phyloP scores from a whole-genome alignment of 2,113 vertebrate species.

The Pseudois nayaur region DNA sequence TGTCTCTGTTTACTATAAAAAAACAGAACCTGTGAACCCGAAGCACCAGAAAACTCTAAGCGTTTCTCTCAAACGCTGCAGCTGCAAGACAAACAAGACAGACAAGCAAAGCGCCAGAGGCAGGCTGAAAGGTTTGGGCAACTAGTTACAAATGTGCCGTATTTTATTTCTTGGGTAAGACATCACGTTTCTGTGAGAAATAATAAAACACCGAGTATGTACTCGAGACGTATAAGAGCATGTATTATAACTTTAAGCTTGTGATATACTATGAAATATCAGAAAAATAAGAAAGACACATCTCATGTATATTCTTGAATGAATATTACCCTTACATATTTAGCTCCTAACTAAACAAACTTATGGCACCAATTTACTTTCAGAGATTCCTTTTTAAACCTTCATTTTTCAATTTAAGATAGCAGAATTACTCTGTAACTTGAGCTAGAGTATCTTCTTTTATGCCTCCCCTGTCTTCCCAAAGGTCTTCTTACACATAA shows the following conservation, averaged over 20 bases:
- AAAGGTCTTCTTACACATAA: background rate
- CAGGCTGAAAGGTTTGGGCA: background rate
- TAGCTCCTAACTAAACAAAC: background rate
- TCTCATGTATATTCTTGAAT: background rate
- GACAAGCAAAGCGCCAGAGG: background rate
- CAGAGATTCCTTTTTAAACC: background rate
- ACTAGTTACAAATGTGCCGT: background rate
- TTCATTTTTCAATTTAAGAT: background rate
- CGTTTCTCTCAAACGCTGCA: background rate
- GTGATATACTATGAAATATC: background rate
- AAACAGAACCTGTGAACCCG: background rate
- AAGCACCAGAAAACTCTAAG: background rate
- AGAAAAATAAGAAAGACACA: background rate
- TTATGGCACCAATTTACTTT: background rate
- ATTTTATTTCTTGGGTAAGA: background rate
- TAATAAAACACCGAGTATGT: background rate
- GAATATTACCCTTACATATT: background rate
- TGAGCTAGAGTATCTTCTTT: background rate
- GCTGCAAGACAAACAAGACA: background rate
- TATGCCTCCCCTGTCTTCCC: background rate
- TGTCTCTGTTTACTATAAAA: background rate
- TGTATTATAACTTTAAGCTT: background rate
- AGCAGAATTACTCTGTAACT: background rate
- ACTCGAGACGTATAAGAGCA: background rate
- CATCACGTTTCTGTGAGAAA: background rate